Evolutionary conservation across 23 tunicate genomes (phyloP).

Genomic region (Ascidia mentula): DNA sequence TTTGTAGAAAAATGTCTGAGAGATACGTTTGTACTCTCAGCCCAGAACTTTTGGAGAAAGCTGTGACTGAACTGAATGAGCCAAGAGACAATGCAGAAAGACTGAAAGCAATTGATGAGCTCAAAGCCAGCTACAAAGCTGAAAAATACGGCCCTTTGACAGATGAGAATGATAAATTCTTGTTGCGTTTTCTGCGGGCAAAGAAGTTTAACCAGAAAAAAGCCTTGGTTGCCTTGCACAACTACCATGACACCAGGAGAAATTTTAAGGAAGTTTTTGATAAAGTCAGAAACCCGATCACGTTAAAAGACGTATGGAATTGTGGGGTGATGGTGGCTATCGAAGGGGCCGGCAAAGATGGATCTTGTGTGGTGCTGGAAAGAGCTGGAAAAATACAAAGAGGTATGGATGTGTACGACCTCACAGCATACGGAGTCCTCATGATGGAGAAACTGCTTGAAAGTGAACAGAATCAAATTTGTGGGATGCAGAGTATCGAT

Average conservation of each 20-base stretch:
- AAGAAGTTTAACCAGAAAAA: slow-evolving; percentile 54
- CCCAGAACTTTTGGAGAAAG: slow-evolving; percentile 51
- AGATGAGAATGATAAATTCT: slow-evolving; percentile 34
- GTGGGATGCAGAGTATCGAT: slow-evolving; percentile 18
- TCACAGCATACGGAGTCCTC: slow-evolving; percentile 40
- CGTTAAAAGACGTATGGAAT: slow-evolving; percentile 24
- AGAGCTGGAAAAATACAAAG: slow-evolving; percentile 21
- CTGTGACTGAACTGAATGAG: slow-evolving; percentile 55
- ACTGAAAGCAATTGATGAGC: slow-evolving; percentile 56
- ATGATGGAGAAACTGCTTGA: slow-evolving; percentile 37
- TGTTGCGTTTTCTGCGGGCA: slow-evolving; percentile 55
- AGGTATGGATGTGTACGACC: slow-evolving; percentile 21
- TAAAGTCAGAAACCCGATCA: slow-evolving; percentile 31
- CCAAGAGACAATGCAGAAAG: slow-evolving; percentile 53
- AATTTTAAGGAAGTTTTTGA: slow-evolving; percentile 45
- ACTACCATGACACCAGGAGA: slow-evolving; percentile 43
- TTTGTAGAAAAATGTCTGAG: neutral
- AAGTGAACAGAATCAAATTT: slow-evolving; percentile 56
- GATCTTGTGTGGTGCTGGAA: slow-evolving; percentile 35
- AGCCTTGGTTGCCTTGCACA: slow-evolving; percentile 50
- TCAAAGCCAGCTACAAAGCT: slow-evolving; percentile 26
- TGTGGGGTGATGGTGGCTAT: slow-evolving; percentile 25
- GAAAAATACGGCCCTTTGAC: slow-evolving; percentile 36
- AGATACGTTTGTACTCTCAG: slow-evolving; percentile 53
- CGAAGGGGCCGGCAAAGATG: slow-evolving; percentile 44